Base-by-base conservation (phyloP, 37 sponge, comb jelly and placozoan species). In the Mnemiopsis leidyi region DNA sequence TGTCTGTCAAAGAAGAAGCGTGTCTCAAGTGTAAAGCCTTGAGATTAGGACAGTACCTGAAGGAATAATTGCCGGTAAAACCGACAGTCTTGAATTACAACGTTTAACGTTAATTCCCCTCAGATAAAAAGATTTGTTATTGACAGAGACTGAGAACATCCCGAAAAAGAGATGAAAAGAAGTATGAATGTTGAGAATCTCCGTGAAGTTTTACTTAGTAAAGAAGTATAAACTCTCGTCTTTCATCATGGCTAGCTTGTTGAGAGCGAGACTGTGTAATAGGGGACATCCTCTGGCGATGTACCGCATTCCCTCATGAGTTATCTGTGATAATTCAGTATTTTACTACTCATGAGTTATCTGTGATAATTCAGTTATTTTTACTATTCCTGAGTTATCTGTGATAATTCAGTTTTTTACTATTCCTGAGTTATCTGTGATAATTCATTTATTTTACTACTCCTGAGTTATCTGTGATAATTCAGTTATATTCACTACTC, bases 281-380 rank as follows among this genome's bases (percentile, higher is more conserved):
- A 95, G 94, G 29, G 96, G 96, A 69, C 96, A 97, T 32, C 96
- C 97, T 76, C 92, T 69, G 0, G 95, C 97, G 67, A 98, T 93
- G 69, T 39, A 95, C 24, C 71, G 69, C 93, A 96, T 94, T 9
- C 95, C 95, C 3, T 98, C 99, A 25, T 97, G 93, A 0, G 96
- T 93, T 0, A 98, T 77, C 95, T 97, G 93, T 32, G 3, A 71
- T 28, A 23, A 48, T 13, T 48, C 61, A 48, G 9, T 48, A 48
- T 48, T n/a, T n/a, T n/a, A n/a, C n/a, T n/a, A n/a, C n/a, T n/a
- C n/a, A n/a, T n/a, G n/a, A n/a, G n/a, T n/a, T n/a, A n/a, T n/a
- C n/a, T n/a, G n/a, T n/a, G n/a, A n/a, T n/a, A n/a, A n/a, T n/a
- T n/a, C n/a, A n/a, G n/a, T n/a, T n/a, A n/a, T n/a, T n/a, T n/a